Conservation (phyloP, 1,140 invertebrate species). For the Aricia agestis region DNA sequence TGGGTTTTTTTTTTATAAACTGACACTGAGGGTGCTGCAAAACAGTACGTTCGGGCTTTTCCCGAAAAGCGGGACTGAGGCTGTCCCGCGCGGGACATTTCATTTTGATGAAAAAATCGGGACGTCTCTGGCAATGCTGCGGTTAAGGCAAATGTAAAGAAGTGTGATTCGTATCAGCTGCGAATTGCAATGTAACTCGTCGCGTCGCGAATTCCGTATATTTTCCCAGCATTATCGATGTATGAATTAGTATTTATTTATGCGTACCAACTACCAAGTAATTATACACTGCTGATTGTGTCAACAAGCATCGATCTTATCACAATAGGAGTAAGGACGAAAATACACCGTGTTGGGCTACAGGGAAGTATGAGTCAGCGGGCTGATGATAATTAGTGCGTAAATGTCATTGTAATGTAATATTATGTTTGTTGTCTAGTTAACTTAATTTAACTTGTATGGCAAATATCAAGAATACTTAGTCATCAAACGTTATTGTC, state of each 20-base stretch:
- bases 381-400: conserved; percentile 5
- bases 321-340: not conserved
- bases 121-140: too few species aligned
- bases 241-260: conserved; percentile 7
- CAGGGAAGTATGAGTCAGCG: conserved; percentile 11
- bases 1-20: too few species aligned
- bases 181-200: not conserved
- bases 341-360: not conserved
- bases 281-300: not conserved
- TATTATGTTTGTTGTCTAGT: not conserved
- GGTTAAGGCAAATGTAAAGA: not conserved
- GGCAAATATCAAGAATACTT: not conserved
- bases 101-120: too few species aligned
- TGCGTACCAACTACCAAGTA: not conserved
- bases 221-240: not conserved
- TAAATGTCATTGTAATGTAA: conserved; percentile 3
- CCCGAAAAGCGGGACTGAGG: too few species aligned
- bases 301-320: conserved; percentile 8
- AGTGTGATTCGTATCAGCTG: not conserved
- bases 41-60: too few species aligned
- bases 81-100: too few species aligned
- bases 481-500: not conserved
- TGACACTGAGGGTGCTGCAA: too few species aligned
- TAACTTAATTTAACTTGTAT: not conserved
- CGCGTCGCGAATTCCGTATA: conserved; percentile 2